Conservation (phyloP, 2,888 invertebrate species). For the Amphiduros pacificus region DNA sequence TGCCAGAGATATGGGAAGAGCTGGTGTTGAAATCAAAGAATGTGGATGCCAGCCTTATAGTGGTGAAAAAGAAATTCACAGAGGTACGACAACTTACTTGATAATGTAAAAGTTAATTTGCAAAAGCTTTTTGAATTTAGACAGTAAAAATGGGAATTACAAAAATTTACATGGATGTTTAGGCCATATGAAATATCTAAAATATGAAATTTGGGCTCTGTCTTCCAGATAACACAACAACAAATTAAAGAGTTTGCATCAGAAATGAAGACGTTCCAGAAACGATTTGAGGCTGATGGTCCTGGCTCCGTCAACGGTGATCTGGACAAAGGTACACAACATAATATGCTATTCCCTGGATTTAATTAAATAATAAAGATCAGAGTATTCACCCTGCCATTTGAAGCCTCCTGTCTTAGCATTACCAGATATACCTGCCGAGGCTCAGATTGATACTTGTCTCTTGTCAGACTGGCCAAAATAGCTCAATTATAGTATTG, state of each 20-base stretch:
- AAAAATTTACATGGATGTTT: not conserved
- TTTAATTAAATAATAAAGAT: too few species aligned
- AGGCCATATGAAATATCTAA: not conserved
- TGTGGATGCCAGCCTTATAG: conserved; percentile 60
- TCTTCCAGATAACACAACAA: conserved; percentile 68
- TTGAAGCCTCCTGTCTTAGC: too few species aligned
- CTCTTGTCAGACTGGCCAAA: too few species aligned
- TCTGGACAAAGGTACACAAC: conserved; percentile 75
- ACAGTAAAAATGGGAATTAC: not conserved
- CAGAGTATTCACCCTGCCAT: too few species aligned
- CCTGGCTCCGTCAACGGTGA: conserved; percentile 80
- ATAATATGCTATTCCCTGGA: too few species aligned
- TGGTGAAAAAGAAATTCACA: conserved; percentile 85
- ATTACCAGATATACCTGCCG: too few species aligned
- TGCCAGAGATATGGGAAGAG: conserved; percentile 56
- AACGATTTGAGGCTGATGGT: conserved; percentile 74
- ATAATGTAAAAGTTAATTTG: not conserved
- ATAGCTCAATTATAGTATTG: too few species aligned
- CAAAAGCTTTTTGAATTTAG: not conserved
- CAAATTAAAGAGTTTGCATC: conserved; percentile 73
- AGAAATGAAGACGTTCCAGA: conserved; percentile 70
- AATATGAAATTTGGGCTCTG: not conserved
- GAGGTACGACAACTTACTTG: conserved; percentile 58
- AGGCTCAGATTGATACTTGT: too few species aligned
- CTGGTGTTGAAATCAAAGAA: conserved; percentile 59